Percentiles rank a stretch among this genome's conserved stretches.
Evolutionary conservation across 1,140 invertebrate species (phyloP).

Genomic region (Papilio xuthus): DNA sequence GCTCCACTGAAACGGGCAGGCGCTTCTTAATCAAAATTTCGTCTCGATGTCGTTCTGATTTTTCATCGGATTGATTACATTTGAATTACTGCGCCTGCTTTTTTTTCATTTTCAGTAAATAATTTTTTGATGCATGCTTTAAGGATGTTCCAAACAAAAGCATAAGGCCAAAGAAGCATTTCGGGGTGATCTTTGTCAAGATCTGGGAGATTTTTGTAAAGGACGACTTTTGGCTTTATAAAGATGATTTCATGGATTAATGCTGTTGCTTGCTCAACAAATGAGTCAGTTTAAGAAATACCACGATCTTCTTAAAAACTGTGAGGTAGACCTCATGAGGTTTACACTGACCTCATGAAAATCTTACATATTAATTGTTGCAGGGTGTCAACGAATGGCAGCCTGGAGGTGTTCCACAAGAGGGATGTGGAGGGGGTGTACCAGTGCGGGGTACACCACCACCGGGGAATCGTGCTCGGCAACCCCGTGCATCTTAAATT

Average conservation of each 20-base stretch:
- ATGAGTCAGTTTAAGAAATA: no score
- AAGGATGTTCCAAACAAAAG: no score
- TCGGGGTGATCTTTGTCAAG: no score
- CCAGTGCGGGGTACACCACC: slow-evolving; percentile 59
- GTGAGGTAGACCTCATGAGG: no score
- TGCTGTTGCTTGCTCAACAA: no score
- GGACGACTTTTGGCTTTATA: no score
- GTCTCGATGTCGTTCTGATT: not conserved
- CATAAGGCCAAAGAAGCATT: no score
- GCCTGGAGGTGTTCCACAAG: slow-evolving; percentile 57
- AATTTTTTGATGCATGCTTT: not conserved
- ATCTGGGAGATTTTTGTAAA: no score
- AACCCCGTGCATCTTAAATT: slow-evolving; percentile 62
- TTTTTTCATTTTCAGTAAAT: not conserved
- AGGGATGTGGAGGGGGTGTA: slow-evolving; percentile 62
- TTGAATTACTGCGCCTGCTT: not conserved
- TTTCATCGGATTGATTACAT: not conserved
- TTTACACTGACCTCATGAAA: not conserved
- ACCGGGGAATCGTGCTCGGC: slow-evolving; percentile 58
- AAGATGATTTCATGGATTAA: no score
- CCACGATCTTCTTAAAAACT: no score
- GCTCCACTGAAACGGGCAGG: not conserved
- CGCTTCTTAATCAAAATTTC: not conserved
- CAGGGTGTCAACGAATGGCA: slow-evolving; percentile 57
- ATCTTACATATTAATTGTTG: slow-evolving; percentile 26